Conservation (phyloP, 2,797 vertebrate species). For the Acestrorhynchus altus region DNA sequence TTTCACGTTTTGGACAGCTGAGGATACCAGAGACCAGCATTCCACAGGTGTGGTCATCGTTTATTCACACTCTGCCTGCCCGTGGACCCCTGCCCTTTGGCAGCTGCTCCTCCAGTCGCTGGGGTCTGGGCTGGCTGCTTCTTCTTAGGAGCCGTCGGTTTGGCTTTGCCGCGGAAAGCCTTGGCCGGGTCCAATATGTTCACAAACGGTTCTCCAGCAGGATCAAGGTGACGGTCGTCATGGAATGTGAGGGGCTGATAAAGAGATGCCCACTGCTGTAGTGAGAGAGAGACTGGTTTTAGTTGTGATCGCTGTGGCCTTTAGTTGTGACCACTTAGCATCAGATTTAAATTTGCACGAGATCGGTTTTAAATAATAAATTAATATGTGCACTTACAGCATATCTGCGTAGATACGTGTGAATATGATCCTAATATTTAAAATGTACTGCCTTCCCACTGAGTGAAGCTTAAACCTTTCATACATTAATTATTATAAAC, state of each 20-base stretch:
- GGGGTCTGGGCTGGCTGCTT: conserved; percentile 76
- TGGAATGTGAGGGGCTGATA: conserved; percentile 90
- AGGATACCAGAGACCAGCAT: conserved; percentile 12
- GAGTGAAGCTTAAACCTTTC: too few relatives aligned
- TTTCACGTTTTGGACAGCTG: neutral
- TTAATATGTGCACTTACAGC: too few relatives aligned
- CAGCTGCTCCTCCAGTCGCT: conserved; percentile 51
- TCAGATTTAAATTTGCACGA: too few relatives aligned
- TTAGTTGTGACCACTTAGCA: too few relatives aligned
- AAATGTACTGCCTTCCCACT: too few relatives aligned
- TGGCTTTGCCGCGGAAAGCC: conserved; percentile 89
- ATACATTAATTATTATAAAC: too few relatives aligned
- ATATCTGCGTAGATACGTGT: too few relatives aligned
- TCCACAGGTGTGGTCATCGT: conserved; percentile 57
- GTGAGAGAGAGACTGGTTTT: conserved; percentile 36
- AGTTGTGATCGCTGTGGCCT: neutral
- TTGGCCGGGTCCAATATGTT: conserved; percentile 93
- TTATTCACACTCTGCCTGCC: conserved; percentile 67
- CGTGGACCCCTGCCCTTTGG: conserved; percentile 66
- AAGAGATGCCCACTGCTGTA: conserved; percentile 95
- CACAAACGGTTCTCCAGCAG: conserved; percentile 76
- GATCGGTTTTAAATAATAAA: too few relatives aligned
- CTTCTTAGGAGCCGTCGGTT: conserved; percentile 85
- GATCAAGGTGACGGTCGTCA: conserved; percentile 75
- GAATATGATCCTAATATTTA: too few relatives aligned